phyloP scores from a whole-genome alignment of 2,797 vertebrate species.

The Phylloscopus collybita region DNA sequence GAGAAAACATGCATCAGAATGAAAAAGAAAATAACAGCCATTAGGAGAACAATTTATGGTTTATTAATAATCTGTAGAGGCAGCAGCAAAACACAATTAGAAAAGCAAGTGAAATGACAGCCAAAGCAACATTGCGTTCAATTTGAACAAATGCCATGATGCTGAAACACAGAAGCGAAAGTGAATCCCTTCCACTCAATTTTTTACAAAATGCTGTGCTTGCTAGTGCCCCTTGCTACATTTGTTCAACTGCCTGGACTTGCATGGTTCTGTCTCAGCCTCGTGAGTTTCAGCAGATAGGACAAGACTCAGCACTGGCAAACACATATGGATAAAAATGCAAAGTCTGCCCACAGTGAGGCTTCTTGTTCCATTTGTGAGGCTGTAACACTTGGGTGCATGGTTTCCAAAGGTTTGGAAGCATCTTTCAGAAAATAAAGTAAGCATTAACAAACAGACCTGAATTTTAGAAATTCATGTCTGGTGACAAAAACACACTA shows the following conservation, averaged over 20 bases:
- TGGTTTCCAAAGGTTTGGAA: neutral
- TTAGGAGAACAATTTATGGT: neutral
- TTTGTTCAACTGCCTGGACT: neutral
- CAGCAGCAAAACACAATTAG: neutral
- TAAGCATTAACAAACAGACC: neutral
- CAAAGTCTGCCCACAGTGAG: neutral
- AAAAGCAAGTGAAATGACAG: neutral
- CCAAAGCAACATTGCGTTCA: neutral
- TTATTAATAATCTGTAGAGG: slow-evolving; percentile 13
- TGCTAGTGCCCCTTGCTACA: neutral
- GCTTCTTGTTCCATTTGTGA: neutral
- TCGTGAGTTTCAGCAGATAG: neutral
- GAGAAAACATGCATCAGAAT: neutral
- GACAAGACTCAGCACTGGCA: neutral
- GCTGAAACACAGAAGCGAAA: neutral
- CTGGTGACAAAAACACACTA: neutral
- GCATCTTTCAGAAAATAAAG: neutral
- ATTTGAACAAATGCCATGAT: neutral
- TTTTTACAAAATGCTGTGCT: neutral
- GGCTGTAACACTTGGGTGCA: fast-evolving
- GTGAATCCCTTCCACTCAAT: neutral
- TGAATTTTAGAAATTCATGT: neutral
- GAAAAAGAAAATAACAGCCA: neutral
- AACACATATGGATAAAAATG: neutral
- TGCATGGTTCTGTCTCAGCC: neutral